These are phyloP conservation scores for Mastacembelus armatus DNA, from an alignment of 2,797 vertebrate genomes.

Conservation along the genomic window DNA sequence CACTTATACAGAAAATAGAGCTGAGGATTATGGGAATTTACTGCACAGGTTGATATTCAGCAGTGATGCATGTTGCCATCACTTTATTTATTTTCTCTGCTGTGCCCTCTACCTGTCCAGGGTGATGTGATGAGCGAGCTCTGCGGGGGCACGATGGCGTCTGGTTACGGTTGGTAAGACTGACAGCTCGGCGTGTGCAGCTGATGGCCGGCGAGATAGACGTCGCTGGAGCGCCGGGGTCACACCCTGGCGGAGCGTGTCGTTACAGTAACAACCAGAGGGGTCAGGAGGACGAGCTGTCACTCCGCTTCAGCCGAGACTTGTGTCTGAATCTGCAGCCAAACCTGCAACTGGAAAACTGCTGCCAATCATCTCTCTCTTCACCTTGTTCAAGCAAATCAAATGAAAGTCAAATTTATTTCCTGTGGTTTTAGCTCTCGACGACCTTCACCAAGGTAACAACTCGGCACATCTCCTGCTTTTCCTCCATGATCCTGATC, in stretches of 20 bases:
- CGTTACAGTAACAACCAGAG: conserved; percentile 19
- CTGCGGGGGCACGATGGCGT: not conserved
- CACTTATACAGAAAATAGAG: too few species aligned
- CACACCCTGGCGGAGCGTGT: not conserved
- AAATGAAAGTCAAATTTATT: conserved; percentile 35
- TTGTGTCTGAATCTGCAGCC: conserved; percentile 1
- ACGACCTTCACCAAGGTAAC: conserved; percentile 10
- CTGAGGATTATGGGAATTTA: too few species aligned
- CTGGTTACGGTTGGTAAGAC: not conserved
- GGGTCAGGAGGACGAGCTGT: conserved; percentile 35
- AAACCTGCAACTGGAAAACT: conserved; percentile 34
- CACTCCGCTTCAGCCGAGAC: conserved; percentile 40
- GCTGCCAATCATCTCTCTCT: conserved; percentile 19
- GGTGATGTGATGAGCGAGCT: conserved; percentile 4
- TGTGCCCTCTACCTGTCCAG: conserved; percentile 46
- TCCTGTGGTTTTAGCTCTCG: conserved; percentile 12
- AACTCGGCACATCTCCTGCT: not conserved
- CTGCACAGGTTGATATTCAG: too few species aligned
- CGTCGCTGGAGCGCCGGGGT: conserved; percentile 28
- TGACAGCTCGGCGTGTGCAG: not conserved
- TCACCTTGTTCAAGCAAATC: conserved; percentile 24
- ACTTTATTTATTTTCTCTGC: not conserved
- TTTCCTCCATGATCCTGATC: not conserved
- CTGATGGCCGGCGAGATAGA: conserved; percentile 8
- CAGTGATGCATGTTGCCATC: too few species aligned